A percentile compares a stretch with the other conserved stretches of the same genome.
These are phyloP conservation scores for Octopus sinensis DNA, from an alignment of 1,140 invertebrate genomes.

Conservation along the genomic window DNA sequence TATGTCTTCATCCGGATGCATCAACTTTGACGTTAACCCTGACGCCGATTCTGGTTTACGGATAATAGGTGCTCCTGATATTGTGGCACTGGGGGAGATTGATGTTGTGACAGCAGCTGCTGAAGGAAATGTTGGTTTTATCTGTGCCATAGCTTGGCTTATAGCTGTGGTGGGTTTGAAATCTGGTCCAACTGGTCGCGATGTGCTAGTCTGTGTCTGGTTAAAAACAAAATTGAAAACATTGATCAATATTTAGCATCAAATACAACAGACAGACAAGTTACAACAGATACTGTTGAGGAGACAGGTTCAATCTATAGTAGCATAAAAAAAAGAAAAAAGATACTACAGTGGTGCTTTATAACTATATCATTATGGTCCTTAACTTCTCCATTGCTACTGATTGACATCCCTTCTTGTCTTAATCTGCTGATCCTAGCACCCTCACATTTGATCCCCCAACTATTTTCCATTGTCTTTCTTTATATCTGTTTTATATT, in stretches of 20 bases:
- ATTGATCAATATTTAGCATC: not conserved
- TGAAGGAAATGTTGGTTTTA: slow-evolving; percentile 45
- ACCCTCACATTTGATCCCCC: too few relatives aligned
- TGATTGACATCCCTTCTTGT: too few relatives aligned
- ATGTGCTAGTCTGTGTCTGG: slow-evolving; percentile 37
- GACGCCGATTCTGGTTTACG: slow-evolving; percentile 73
- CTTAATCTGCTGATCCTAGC: too few relatives aligned
- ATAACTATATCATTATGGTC: too few relatives aligned
- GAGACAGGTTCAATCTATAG: too few relatives aligned
- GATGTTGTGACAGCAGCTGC: slow-evolving; percentile 62
- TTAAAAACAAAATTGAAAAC: slow-evolving; percentile 8
- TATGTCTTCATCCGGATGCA: slow-evolving; percentile 91
- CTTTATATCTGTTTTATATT: too few relatives aligned
- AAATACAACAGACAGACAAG: not conserved
- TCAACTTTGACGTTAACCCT: slow-evolving; percentile 82
- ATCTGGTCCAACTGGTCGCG: slow-evolving; percentile 64
- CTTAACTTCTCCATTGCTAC: too few relatives aligned
- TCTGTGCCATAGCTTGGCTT: slow-evolving; percentile 24
- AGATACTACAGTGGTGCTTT: too few relatives aligned
- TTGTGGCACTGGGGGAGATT: slow-evolving; percentile 58
- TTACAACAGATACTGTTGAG: too few relatives aligned
- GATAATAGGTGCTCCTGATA: slow-evolving; percentile 51
- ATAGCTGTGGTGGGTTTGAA: slow-evolving; percentile 64
- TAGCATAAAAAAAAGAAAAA: too few relatives aligned
- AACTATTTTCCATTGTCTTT: too few relatives aligned